A percentile compares a stretch with the other conserved stretches of the same genome.
phyloP scores from a whole-genome alignment of 2,113 vertebrate genomes.

The Paramisgurnus dabryanus region DNA sequence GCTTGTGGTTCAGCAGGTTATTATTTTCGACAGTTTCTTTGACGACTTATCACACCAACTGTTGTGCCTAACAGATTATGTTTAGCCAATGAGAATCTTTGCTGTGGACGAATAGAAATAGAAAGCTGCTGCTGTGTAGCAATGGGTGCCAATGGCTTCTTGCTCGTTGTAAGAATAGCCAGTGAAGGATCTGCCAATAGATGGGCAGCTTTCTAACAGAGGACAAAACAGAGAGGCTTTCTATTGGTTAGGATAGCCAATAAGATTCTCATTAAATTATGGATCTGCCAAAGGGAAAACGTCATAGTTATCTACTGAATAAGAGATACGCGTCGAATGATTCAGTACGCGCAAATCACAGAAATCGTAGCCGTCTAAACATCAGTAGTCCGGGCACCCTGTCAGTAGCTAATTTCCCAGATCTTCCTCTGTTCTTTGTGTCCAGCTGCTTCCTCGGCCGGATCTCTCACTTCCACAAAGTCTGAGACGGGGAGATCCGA shows the following conservation, averaged over 20 bases:
- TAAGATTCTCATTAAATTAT: slow-evolving; percentile 35
- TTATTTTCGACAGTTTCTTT: slow-evolving; percentile 1
- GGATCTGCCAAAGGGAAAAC: slow-evolving; percentile 40
- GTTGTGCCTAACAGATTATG: slow-evolving; percentile 47
- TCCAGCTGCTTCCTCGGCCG: slow-evolving; percentile 75
- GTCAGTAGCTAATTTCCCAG: slow-evolving; percentile 65
- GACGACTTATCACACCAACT: slow-evolving; percentile 28
- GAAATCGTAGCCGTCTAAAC: slow-evolving; percentile 30
- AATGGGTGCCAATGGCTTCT: slow-evolving; percentile 43
- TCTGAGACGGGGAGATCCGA: slow-evolving; percentile 58
- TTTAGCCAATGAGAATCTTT: slow-evolving; percentile 54
- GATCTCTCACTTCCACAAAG: slow-evolving; percentile 66
- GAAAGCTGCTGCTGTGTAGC: slow-evolving; percentile 42
- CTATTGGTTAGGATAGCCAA: slow-evolving; percentile 8
- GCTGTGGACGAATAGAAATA: slow-evolving; percentile 32
- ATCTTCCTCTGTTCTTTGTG: slow-evolving; percentile 63
- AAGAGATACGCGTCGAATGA: slow-evolving; percentile 28
- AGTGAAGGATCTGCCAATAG: slow-evolving; percentile 42
- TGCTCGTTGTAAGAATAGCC: slow-evolving; percentile 31
- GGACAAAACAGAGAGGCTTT: slow-evolving; percentile 26
- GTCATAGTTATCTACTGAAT: slow-evolving; percentile 15
- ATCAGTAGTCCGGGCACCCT: slow-evolving; percentile 57
- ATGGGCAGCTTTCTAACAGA: not conserved
- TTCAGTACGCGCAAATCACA: slow-evolving; percentile 1
- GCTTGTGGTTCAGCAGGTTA: not conserved